Percentiles rank a stretch among this genome's conserved stretches.
These are phyloP conservation scores for Callitettix versicolor DNA, from an alignment of 1,140 invertebrate species.

Conservation along the genomic window DNA sequence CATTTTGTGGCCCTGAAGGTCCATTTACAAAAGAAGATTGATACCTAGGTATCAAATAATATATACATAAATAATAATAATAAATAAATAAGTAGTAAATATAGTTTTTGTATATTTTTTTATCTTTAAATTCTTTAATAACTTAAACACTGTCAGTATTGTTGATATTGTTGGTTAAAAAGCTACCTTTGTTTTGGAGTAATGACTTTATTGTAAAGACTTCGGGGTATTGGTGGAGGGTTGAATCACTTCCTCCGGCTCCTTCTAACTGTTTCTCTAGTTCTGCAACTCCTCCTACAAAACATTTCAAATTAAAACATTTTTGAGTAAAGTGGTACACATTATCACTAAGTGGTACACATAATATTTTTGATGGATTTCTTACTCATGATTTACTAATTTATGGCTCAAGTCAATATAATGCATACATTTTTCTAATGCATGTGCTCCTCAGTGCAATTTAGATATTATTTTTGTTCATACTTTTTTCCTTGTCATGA, in stretches of 20 bases:
- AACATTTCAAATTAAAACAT: neutral
- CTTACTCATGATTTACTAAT: neutral
- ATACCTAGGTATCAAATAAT: no score
- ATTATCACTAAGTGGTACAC: no score
- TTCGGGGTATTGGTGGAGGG: constrained; percentile 49
- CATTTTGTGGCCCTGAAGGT: constrained; percentile 53
- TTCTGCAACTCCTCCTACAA: constrained; percentile 60
- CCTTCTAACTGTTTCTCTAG: constrained; percentile 60
- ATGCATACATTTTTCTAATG: no score
- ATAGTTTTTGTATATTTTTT: neutral
- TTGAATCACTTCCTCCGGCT: constrained; percentile 38
- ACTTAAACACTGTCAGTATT: no score
- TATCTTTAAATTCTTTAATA: neutral
- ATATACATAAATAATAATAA: no score
- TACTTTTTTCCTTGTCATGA: no score
- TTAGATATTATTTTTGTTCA: no score
- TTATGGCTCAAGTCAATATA: no score
- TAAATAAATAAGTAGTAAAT: neutral
- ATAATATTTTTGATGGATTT: neutral
- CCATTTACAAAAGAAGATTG: constrained; percentile 27
- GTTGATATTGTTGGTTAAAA: no score
- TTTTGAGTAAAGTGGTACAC: constrained; percentile 1
- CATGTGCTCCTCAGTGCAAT: no score
- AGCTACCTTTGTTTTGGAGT: constrained; percentile 14
- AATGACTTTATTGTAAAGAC: constrained; percentile 46